A percentile compares a stretch with the other conserved stretches of the same genome.
These are phyloP conservation scores for Pachycephala philippinensis DNA, from an alignment of 2,113 vertebrate genomes.

Conservation along the genomic window DNA sequence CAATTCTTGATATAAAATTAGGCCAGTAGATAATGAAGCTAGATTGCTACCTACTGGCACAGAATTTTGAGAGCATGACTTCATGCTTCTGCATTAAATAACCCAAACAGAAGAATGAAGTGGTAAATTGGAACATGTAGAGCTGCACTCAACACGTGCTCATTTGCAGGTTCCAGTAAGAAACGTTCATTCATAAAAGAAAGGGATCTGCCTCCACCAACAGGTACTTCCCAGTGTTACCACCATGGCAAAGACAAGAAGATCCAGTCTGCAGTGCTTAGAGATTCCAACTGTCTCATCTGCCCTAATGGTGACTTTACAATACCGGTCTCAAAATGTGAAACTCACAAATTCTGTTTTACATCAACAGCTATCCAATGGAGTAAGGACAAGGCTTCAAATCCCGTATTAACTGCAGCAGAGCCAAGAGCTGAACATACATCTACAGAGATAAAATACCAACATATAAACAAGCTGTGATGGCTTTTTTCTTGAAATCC, in stretches of 20 bases:
- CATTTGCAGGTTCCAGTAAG: background rate
- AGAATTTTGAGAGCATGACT: background rate
- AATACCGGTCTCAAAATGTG: background rate
- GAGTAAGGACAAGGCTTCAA: background rate
- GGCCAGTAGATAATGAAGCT: background rate
- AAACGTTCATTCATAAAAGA: background rate
- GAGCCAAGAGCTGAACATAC: background rate
- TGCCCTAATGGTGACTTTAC: background rate
- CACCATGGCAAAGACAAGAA: background rate
- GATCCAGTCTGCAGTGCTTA: background rate
- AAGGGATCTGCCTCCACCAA: background rate
- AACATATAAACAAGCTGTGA: background rate
- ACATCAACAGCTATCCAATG: background rate
- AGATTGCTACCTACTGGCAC: background rate
- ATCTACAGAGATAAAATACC: background rate
- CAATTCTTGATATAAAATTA: background rate
- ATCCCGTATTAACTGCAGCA: background rate
- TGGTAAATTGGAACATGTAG: fast-evolving
- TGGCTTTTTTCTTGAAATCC: background rate
- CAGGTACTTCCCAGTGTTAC: background rate
- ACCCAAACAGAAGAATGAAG: background rate
- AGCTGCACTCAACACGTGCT: background rate
- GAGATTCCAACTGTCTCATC: background rate
- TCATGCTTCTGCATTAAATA: background rate
- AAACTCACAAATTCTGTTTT: background rate